Base-by-base conservation (phyloP, 2,797 vertebrate genomes). In the Tachyglossus aculeatus region DNA sequence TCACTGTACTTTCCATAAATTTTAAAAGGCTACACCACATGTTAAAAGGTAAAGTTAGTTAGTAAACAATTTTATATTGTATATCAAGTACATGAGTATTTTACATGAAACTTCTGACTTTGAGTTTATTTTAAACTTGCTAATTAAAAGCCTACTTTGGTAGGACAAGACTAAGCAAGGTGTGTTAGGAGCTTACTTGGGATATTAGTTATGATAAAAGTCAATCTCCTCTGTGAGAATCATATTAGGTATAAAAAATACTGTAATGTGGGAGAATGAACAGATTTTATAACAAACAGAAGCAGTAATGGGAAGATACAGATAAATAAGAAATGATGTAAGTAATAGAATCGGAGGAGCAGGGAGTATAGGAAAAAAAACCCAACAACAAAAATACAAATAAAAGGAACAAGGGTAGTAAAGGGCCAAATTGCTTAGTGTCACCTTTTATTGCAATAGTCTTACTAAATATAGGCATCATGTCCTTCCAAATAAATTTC, bases 1-100 rank as follows among this genome's bases (percentile, higher is more conserved):
- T 76, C 76, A 74, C 64, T 0, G 74, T 25, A 41, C 8, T n/a
- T n/a, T 54, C 67, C 53, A 31, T 59, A 4, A 32, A 44, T 41
- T 34, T 44, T 72, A 51, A 12, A 55, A 47, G 16, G 67, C 33
- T 65, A 7, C 45, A 57, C n/a, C 21, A 47, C 34, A 38, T 39
- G 5, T 63, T 74, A 71, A 62, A 3, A 62, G 5, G 37, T 64
- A 50, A 51, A 24, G 52, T 15, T 27, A 72, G 33, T 58, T 25
- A 63, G 44, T n/a, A 38, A 24, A 52, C 4, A 51, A 15, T 7
- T 60, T 4, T 25, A 29, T 7, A 16, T 9, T 15, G 66, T 66
- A 69, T 22, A 54, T 1, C 19, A 64, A 63, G 64, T 14, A 9
- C 14, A 70, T 32, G 16, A 57, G 62, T n/a, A n/a, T n/a, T n/a